Evolutionary conservation across 1,140 invertebrate genomes (phyloP).

Genomic region (Bombyx mandarina): DNA sequence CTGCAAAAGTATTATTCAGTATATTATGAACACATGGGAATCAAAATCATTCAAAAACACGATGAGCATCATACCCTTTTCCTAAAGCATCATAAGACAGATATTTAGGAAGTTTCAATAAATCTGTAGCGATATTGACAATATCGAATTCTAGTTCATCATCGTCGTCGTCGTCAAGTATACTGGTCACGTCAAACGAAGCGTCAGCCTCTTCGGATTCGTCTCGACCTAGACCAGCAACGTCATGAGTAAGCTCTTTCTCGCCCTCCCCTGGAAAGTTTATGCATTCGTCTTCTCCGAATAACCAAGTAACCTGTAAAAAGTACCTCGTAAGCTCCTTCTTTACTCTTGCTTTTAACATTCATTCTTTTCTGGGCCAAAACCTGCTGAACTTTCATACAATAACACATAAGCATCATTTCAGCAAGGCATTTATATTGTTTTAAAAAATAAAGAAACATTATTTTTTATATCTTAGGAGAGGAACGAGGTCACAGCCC

Average conservation of each 20-base stretch:
- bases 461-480: too few relatives aligned
- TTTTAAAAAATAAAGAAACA: too few relatives aligned
- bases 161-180: conserved; percentile 42
- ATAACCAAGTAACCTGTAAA: conserved; percentile 34
- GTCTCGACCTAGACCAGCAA: conserved; percentile 2
- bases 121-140: conserved; percentile 48
- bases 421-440: too few relatives aligned
- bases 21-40: too few relatives aligned
- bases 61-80: conserved; percentile 8
- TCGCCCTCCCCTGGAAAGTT: conserved; percentile 12
- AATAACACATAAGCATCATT: too few relatives aligned
- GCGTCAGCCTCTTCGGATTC: conserved; percentile 28
- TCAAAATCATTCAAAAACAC: too few relatives aligned
- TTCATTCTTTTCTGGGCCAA: too few relatives aligned
- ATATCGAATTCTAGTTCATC: conserved; percentile 57
- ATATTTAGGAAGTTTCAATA: conserved; percentile 34
- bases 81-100: conserved; percentile 14
- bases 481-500: too few relatives aligned
- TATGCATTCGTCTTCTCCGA: conserved; percentile 28
- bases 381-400: too few relatives aligned
- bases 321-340: background rate
- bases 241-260: background rate
- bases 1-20: conserved; percentile 3
- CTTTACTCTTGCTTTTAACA: too few relatives aligned
- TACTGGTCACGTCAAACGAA: conserved; percentile 4